Conservation (phyloP, 1,140 invertebrate species). For the Cyphomyrmex costatus region DNA sequence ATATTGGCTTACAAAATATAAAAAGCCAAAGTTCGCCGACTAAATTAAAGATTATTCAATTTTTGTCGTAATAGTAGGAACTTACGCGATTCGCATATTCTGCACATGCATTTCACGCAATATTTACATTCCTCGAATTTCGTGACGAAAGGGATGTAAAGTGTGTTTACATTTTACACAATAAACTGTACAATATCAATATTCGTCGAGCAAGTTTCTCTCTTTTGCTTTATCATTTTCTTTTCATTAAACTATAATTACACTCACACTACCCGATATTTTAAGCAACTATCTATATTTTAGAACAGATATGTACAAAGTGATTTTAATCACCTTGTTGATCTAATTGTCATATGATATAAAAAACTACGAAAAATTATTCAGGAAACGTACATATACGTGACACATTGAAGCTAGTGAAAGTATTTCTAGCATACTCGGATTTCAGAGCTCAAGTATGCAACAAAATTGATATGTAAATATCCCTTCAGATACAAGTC, state of each 20-base stretch:
- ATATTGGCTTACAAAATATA: slow-evolving; percentile 32
- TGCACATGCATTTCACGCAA: slow-evolving; percentile 44
- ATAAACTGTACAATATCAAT: slow-evolving; percentile 66
- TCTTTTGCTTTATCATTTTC: slow-evolving; percentile 10
- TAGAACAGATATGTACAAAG: slow-evolving; percentile 79
- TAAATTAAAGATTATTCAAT: slow-evolving; percentile 41
- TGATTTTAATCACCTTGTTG: slow-evolving; percentile 75
- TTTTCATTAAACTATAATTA: slow-evolving; percentile 60
- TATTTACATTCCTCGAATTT: slow-evolving; percentile 58
- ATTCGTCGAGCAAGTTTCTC: slow-evolving; percentile 12
- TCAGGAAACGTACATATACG: not conserved
- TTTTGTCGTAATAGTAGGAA: slow-evolving; percentile 48
- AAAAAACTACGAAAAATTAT: slow-evolving; percentile 73
- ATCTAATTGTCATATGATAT: slow-evolving; percentile 69
- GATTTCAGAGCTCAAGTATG: not conserved
- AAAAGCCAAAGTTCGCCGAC: slow-evolving; percentile 22
- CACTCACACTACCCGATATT: slow-evolving; percentile 44
- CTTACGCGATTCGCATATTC: slow-evolving; percentile 48
- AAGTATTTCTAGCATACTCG: not conserved
- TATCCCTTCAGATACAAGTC: slow-evolving; percentile 28
- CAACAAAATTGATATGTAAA: slow-evolving; percentile 54
- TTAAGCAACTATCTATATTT: slow-evolving; percentile 60
- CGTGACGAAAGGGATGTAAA: slow-evolving; percentile 48
- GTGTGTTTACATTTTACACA: slow-evolving; percentile 36
- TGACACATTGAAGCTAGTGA: slow-evolving; percentile 16